phyloP scores from a whole-genome alignment of 2,113 vertebrate species.

The Scomber colias region DNA sequence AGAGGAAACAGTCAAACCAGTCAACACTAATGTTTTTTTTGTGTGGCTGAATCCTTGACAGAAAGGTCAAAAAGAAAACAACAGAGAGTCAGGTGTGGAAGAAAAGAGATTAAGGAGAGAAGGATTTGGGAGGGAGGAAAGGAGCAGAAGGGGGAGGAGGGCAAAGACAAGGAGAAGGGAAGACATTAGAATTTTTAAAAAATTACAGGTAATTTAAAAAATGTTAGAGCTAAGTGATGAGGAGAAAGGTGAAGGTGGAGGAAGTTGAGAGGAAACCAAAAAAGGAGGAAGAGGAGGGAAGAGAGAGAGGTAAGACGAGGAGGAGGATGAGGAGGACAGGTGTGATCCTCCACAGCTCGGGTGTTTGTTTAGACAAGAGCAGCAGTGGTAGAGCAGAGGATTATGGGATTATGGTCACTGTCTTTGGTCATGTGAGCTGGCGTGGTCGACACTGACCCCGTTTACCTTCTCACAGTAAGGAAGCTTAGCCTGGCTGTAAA shows the following conservation, averaged over 20 bases:
- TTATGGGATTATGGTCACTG: conserved; percentile 82
- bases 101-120: conserved; percentile 60
- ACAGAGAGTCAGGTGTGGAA: conserved; percentile 40
- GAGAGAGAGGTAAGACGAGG: neutral
- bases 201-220: conserved; percentile 11
- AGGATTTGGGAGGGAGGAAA: conserved; percentile 48
- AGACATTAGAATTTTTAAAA: neutral
- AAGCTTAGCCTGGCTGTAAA: conserved; percentile 81
- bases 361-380: conserved; percentile 72
- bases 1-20: neutral
- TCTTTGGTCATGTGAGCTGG: conserved; percentile 79
- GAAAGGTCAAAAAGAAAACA: conserved; percentile 45
- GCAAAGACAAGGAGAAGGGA: neutral
- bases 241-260: neutral
- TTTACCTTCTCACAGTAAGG: conserved; percentile 74
- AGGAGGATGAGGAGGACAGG: conserved; percentile 42
- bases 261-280: neutral
- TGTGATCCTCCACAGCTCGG: conserved; percentile 64
- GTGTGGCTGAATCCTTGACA: conserved; percentile 5
- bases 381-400: conserved; percentile 69
- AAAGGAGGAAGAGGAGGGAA: neutral
- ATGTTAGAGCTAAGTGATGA: neutral
- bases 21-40: neutral
- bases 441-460: conserved; percentile 77
- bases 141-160: conserved; percentile 12